Evolutionary conservation across 2,888 invertebrate species (phyloP).

Genomic region (Eupeodes latifasciatus): DNA sequence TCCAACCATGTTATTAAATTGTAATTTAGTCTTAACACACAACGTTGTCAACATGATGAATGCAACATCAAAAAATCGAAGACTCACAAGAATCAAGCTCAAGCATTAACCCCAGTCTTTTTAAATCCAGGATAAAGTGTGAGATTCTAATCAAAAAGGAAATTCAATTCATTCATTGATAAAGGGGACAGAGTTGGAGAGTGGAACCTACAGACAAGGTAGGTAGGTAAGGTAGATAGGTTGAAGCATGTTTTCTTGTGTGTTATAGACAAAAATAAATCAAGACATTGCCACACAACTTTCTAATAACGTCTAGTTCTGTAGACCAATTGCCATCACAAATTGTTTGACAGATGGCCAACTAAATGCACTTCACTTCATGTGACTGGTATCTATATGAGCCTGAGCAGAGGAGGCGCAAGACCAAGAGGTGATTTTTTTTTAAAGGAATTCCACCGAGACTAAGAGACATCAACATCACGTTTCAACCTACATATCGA

Average conservation of each 20-base stretch:
- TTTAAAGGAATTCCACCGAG: slow-evolving; percentile 39
- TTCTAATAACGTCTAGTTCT: slow-evolving; percentile 45
- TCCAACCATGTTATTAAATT: slow-evolving; percentile 8
- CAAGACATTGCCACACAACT: slow-evolving; percentile 35
- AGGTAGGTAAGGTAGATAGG: neutral
- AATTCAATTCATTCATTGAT: neutral
- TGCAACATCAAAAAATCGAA: slow-evolving; percentile 32
- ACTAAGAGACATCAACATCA: slow-evolving; percentile 52
- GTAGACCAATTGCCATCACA: slow-evolving; percentile 52
- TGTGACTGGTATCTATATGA: neutral
- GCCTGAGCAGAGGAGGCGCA: neutral
- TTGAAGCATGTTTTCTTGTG: neutral
- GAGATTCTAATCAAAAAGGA: slow-evolving; percentile 4
- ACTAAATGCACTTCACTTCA: neutral
- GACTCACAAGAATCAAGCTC: neutral
- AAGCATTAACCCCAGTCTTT: neutral
- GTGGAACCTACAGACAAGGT: neutral
- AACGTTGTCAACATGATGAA: slow-evolving; percentile 58
- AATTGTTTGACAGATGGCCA: slow-evolving; percentile 56
- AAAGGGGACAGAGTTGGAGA: neutral
- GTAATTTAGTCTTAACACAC: slow-evolving; percentile 32
- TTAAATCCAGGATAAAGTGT: slow-evolving; percentile 40
- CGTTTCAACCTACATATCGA: slow-evolving; percentile 74
- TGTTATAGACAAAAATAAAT: slow-evolving; percentile 39
- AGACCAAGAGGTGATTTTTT: neutral